Conservation (phyloP, 2,797 vertebrate species). For the Otus scops region DNA sequence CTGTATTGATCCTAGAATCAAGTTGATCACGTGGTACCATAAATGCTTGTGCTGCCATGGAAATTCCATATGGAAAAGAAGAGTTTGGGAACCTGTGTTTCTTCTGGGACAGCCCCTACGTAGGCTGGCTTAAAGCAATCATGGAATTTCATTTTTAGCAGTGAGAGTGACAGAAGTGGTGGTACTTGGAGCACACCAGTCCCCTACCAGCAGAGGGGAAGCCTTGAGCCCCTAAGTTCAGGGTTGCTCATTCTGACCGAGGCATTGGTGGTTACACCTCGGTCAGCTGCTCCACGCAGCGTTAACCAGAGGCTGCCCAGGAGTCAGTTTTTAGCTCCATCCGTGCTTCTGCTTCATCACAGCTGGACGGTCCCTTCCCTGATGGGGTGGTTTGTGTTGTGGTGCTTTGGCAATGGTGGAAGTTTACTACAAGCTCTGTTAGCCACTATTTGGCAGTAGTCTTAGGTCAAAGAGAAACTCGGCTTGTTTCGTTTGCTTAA, state of each 20-base stretch:
- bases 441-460: not conserved
- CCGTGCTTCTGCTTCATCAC: not conserved
- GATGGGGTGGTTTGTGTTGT: not conserved
- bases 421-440: not conserved
- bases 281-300: too few relatives aligned
- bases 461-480: not conserved
- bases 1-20: not conserved
- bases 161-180: not conserved
- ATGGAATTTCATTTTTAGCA: not conserved
- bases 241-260: not conserved
- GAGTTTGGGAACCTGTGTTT: not conserved
- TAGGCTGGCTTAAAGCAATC: not conserved
- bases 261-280: not conserved
- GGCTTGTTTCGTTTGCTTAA: not conserved
- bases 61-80: not conserved
- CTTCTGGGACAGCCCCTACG: not conserved
- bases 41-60: not conserved
- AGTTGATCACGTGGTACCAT: fast-evolving
- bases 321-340: not conserved
- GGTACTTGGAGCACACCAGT: not conserved
- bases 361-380: not conserved
- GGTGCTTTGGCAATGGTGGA: not conserved
- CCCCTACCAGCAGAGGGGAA: not conserved
- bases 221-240: not conserved
- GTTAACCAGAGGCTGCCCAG: not conserved